Conservation (phyloP, 2,797 vertebrate species). For the Notolepis coatsorum region DNA sequence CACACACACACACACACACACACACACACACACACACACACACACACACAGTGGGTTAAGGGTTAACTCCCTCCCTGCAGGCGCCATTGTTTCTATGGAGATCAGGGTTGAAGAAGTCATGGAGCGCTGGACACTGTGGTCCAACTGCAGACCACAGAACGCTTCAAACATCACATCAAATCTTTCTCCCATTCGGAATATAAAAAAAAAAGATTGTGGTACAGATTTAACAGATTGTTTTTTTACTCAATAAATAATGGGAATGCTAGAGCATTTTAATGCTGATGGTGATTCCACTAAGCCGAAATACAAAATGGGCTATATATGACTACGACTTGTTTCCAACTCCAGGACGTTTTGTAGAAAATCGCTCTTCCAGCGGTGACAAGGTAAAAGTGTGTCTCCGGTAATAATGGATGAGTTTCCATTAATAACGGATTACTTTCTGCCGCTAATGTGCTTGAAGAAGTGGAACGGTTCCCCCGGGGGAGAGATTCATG, state of each 20-base stretch:
- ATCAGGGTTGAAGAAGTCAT: constrained; percentile 73
- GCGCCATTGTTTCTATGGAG: constrained; percentile 76
- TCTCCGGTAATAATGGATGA: constrained; percentile 49
- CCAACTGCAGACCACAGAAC: constrained; percentile 11
- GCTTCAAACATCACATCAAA: constrained; percentile 28
- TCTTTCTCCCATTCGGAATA: no score
- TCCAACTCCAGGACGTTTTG: not conserved
- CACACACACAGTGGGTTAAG: constrained; percentile 48
- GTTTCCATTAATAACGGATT: constrained; percentile 53
- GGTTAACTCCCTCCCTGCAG: constrained; percentile 68
- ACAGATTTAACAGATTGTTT: no score
- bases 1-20: constrained; percentile 26
- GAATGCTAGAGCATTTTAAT: no score
- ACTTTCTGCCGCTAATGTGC: constrained; percentile 52
- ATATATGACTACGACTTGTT: not conserved
- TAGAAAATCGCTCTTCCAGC: no score
- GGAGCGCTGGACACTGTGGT: constrained; percentile 37
- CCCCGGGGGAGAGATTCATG: constrained; percentile 46
- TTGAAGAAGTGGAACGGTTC: constrained; percentile 65
- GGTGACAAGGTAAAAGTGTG: constrained; percentile 40
- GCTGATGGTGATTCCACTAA: no score
- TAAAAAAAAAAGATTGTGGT: no score
- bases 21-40: not conserved
- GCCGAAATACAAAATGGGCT: no score
- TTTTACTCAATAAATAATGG: no score